Conservation (phyloP, 2,888 invertebrate species). For the Caenorhabditis imperialis region DNA sequence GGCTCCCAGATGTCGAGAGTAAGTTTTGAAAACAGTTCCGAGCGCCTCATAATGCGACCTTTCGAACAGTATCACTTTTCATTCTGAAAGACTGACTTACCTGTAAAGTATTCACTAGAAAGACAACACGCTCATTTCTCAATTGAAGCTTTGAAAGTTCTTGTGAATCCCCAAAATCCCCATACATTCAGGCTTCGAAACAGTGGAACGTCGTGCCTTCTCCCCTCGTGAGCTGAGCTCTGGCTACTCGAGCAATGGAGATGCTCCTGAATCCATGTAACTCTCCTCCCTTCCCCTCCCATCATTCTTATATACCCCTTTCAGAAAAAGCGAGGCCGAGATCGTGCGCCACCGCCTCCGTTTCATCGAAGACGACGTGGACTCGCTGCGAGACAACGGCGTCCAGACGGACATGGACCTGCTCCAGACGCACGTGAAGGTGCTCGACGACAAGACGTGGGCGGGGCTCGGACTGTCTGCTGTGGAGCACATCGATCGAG, state of each 20-base stretch:
- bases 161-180: too few relatives aligned
- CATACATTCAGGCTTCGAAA: slow-evolving; percentile 19
- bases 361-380: slow-evolving; percentile 59
- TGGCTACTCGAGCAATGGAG: slow-evolving; percentile 55
- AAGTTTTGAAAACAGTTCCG: too few relatives aligned
- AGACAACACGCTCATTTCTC: too few relatives aligned
- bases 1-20: too few relatives aligned
- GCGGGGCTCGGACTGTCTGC: slow-evolving; percentile 66
- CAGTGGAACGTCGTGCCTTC: slow-evolving; percentile 29
- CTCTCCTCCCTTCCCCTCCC: too few relatives aligned
- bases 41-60: too few relatives aligned
- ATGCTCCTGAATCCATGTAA: slow-evolving; percentile 47
- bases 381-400: slow-evolving; percentile 53
- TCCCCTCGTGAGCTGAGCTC: slow-evolving; percentile 51
- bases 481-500: slow-evolving; percentile 69
- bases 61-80: too few relatives aligned
- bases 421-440: slow-evolving; percentile 34
- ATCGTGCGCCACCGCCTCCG: slow-evolving; percentile 58
- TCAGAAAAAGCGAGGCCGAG: slow-evolving; percentile 43
- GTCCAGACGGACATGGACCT: slow-evolving; percentile 36
- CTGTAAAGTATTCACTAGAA: too few relatives aligned
- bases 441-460: slow-evolving; percentile 68
- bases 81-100: too few relatives aligned
- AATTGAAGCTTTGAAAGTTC: too few relatives aligned
- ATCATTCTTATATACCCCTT: slow-evolving; percentile 15